Percentiles rank a stretch among this genome's conserved stretches.
These are phyloP conservation scores for Lota lota DNA, from an alignment of 2,113 vertebrate species.

Conservation along the genomic window DNA sequence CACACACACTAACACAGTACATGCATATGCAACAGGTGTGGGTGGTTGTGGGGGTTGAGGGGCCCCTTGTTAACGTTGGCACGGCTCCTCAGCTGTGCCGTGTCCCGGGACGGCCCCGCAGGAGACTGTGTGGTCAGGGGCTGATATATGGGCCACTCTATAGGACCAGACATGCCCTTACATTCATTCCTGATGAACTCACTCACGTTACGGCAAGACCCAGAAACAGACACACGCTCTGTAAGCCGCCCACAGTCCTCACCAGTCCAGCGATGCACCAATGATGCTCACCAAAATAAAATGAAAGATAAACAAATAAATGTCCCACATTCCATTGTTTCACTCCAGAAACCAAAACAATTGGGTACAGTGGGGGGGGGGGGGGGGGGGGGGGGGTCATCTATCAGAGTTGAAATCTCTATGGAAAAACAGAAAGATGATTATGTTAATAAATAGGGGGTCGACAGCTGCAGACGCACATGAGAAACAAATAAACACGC, in stretches of 20 bases:
- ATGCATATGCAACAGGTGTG: conserved; percentile 52
- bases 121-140: conserved; percentile 43
- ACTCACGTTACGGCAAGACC: background rate
- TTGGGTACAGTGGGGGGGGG: background rate
- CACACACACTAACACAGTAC: conserved; percentile 1
- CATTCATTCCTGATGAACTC: conserved; percentile 16
- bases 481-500: conserved; percentile 11
- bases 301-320: too few species aligned
- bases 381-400: background rate
- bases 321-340: too few species aligned
- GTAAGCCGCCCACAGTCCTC: background rate
- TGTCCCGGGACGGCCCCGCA: conserved; percentile 19
- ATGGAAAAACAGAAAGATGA: too few species aligned
- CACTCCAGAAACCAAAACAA: conserved; percentile 3
- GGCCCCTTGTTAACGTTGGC: conserved; percentile 50
- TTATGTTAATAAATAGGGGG: too few species aligned
- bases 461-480: conserved; percentile 18
- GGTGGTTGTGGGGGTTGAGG: conserved; percentile 25
- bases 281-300: background rate
- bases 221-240: conserved; percentile 21
- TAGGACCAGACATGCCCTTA: conserved; percentile 39
- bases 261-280: background rate
- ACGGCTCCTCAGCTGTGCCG: conserved; percentile 40
- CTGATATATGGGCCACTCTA: conserved; percentile 45
- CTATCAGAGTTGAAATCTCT: background rate